These are phyloP conservation scores for Halcyon leucocephala DNA, from an alignment of 2,797 vertebrate species.

Conservation along the genomic window DNA sequence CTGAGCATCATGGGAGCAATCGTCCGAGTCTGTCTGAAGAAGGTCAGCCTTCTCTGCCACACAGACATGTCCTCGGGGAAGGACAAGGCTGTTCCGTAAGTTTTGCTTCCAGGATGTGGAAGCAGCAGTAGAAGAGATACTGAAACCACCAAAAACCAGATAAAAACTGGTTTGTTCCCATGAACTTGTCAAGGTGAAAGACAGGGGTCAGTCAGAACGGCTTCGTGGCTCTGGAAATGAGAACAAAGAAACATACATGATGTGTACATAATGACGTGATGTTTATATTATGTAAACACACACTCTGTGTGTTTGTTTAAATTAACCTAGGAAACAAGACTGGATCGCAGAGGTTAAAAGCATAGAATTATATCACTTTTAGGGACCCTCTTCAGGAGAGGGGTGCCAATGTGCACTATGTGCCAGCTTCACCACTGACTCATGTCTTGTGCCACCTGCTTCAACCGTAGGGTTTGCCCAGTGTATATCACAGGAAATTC, in stretches of 20 bases:
- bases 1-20: neutral
- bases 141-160: neutral
- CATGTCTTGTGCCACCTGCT: neutral
- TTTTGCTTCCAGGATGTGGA: neutral
- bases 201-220: neutral
- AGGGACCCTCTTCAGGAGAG: neutral
- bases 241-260: neutral
- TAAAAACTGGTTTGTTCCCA: neutral
- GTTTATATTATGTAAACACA: neutral
- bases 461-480: neutral
- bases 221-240: neutral
- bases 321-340: neutral
- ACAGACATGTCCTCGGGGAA: neutral
- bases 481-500: neutral
- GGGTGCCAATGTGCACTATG: neutral
- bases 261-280: neutral
- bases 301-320: neutral
- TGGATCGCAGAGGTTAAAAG: neutral
- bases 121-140: neutral
- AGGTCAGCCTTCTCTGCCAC: neutral
- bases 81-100: neutral
- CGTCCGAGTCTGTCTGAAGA: neutral
- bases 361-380: neutral
- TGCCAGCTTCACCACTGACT: rapidly evolving
- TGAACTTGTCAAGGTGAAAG: neutral